phyloP scores from a whole-genome alignment of 2,888 invertebrate species.

The Noctua janthe region DNA sequence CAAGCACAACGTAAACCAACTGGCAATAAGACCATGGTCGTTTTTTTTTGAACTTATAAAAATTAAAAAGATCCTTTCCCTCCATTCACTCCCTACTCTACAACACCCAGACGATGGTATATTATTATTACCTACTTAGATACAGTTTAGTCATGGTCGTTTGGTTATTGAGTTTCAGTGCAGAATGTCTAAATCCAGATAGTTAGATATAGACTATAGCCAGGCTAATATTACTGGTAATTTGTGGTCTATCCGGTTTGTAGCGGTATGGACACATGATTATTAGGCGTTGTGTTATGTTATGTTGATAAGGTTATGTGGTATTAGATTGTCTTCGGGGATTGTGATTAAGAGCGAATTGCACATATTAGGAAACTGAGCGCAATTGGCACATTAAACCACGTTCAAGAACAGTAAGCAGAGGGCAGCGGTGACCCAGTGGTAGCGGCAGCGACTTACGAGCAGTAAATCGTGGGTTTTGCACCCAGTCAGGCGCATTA shows the following conservation, averaged over 20 bases:
- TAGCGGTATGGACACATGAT: conserved; percentile 35
- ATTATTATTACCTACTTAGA: conserved; percentile 64
- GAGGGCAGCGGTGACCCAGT: no score
- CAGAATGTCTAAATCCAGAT: conserved; percentile 52
- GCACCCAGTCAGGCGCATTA: no score
- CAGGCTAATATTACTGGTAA: conserved; percentile 49
- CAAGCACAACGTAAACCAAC: not conserved
- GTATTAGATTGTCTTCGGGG: not conserved
- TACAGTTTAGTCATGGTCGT: conserved; percentile 66
- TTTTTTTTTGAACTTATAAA: not conserved
- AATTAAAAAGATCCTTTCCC: not conserved
- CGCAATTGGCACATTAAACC: not conserved
- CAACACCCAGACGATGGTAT: conserved; percentile 45
- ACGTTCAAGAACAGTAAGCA: not conserved
- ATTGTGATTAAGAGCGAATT: not conserved
- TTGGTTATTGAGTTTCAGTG: conserved; percentile 65
- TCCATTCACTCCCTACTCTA: conserved; percentile 30
- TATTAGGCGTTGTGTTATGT: conserved; percentile 30
- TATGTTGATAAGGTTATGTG: conserved; percentile 1
- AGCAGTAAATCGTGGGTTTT: no score
- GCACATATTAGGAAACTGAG: not conserved
- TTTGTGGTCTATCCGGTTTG: conserved; percentile 54
- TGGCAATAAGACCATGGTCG: not conserved
- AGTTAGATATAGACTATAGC: conserved; percentile 20
- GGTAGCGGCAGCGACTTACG: no score